Evolutionary conservation across 2,888 invertebrate species (phyloP).

Genomic region (Dynastes maya): DNA sequence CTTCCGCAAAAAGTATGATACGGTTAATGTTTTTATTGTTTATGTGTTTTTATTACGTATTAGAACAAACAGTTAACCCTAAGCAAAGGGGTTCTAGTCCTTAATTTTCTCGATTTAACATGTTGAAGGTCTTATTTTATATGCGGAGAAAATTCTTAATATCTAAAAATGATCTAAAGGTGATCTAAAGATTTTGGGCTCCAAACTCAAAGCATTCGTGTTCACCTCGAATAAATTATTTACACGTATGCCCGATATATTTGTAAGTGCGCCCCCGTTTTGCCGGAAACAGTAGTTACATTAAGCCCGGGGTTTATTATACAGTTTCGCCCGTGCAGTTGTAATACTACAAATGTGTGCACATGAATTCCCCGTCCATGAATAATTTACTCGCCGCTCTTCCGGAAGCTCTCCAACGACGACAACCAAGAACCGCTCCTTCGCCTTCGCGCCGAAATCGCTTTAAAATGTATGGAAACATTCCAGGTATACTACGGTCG

Average conservation of each 20-base stretch:
- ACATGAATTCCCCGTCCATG: conserved; percentile 53
- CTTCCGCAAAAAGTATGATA: no score
- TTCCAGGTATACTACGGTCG: conserved; percentile 42
- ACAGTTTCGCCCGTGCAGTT: conserved; percentile 48
- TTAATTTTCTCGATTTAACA: no score
- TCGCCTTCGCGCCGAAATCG: conserved; percentile 38
- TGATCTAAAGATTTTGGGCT: not conserved
- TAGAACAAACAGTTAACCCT: no score
- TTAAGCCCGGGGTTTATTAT: conserved; percentile 53
- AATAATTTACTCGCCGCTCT: conserved; percentile 51
- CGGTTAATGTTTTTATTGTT: no score
- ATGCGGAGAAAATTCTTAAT: no score
- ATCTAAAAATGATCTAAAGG: not conserved
- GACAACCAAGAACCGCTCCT: conserved; percentile 37
- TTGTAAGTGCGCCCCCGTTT: conserved; percentile 47
- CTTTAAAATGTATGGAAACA: conserved; percentile 53
- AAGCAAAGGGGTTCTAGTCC: no score
- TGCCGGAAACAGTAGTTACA: conserved; percentile 50
- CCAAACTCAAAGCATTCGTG: not conserved
- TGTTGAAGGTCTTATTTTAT: no score
- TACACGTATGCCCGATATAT: conserved; percentile 36
- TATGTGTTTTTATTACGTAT: no score
- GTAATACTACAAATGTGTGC: conserved; percentile 51
- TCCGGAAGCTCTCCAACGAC: conserved; percentile 35
- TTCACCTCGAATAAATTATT: conserved; percentile 43